phyloP scores from a whole-genome alignment of 2,797 vertebrate genomes.

The Taenioides sp. region DNA sequence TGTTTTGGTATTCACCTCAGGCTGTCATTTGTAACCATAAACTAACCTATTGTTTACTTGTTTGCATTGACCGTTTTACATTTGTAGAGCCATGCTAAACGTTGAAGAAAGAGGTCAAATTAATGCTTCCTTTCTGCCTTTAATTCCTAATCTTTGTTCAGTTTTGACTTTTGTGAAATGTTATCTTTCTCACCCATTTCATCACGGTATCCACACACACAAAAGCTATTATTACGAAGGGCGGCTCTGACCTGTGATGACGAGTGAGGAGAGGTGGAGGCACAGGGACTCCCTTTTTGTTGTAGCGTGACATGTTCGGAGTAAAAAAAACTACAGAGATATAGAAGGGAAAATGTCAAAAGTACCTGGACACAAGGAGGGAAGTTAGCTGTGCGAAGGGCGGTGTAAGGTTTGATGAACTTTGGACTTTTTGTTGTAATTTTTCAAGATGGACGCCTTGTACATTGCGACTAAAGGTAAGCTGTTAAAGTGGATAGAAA shows the following conservation, averaged over 20 bases:
- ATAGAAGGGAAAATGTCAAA: constrained; percentile 46
- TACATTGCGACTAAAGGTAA: constrained; percentile 80
- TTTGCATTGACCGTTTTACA: constrained; percentile 7
- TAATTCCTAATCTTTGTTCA: constrained; percentile 24
- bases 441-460: constrained; percentile 64
- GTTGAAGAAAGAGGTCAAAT: constrained; percentile 14
- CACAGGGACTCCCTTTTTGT: constrained; percentile 47
- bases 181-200: constrained; percentile 47
- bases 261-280: constrained; percentile 31
- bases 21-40: constrained; percentile 10
- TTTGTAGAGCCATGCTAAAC: constrained; percentile 8
- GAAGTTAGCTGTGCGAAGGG: constrained; percentile 1
- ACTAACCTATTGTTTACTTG: constrained; percentile 5
- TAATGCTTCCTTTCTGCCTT: constrained; percentile 19
- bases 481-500: constrained; percentile 24
- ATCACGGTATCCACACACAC: constrained; percentile 12
- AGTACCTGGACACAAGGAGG: constrained; percentile 28
- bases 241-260: constrained; percentile 67
- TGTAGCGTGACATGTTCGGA: constrained; percentile 61
- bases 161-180: constrained; percentile 39
- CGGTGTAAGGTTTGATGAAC: constrained; percentile 48
- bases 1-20: constrained; percentile 14
- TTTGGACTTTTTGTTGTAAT: constrained; percentile 19
- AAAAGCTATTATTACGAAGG: constrained; percentile 62
- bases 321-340: constrained; percentile 32